phyloP scores from a whole-genome alignment of 2,888 invertebrate genomes.

The Thalpophila matura region DNA sequence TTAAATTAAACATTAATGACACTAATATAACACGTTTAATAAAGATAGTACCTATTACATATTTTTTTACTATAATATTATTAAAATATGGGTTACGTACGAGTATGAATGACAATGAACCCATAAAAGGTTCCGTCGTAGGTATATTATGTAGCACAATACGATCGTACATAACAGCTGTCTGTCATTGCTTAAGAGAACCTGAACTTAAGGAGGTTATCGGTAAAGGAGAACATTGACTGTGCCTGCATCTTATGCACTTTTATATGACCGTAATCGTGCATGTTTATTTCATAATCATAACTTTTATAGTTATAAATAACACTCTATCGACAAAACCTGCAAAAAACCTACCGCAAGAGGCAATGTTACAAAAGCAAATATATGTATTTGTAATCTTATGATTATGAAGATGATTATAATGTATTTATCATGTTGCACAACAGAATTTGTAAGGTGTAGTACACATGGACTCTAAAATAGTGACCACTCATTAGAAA shows the following conservation, averaged over 20 bases:
- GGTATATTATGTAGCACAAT: constrained; percentile 5
- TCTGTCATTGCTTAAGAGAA: constrained; percentile 28
- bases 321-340: too few species aligned
- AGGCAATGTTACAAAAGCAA: too few species aligned
- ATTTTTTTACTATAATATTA: too few species aligned
- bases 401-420: too few species aligned
- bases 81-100: neutral
- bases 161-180: neutral
- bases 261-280: neutral
- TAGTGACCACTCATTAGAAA: too few species aligned
- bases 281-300: neutral
- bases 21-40: neutral
- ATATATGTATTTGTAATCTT: too few species aligned
- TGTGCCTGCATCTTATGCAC: neutral
- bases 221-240: constrained; percentile 10
- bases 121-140: neutral
- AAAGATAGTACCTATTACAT: neutral
- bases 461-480: too few species aligned
- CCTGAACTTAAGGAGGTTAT: constrained; percentile 23
- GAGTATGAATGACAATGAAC: neutral
- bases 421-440: too few species aligned
- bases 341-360: too few species aligned
- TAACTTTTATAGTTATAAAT: neutral
- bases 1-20: too few species aligned
- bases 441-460: too few species aligned